Evolutionary conservation across 2,113 vertebrate species (phyloP), one percentile per base, ranked within the genome.

Genomic region (Daubentonia madagascariensis): DNA sequence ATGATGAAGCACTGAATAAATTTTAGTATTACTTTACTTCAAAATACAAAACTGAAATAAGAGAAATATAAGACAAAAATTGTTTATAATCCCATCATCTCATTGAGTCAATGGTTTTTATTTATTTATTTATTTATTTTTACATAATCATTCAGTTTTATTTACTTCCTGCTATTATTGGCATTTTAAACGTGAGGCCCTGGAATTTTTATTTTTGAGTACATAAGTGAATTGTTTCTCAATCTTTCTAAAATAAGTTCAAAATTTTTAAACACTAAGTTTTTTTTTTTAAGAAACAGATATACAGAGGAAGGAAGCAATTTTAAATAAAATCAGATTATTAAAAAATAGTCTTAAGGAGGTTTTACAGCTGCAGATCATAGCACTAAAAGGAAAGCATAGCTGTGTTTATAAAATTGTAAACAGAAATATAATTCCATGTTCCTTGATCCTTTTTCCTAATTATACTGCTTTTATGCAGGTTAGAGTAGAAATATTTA

Each of bases 401-500:
- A 76, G 7, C 81, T 37, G 8, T 96, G 70, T 96, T 97, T 96
- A 6, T 59, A 96, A 98, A 98, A 98, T 79, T 96, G 73, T 97
- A 96, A 98, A 98, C 97, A 98, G 96, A 97, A 97, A 98, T 97
- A 63, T 96, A 98, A 98, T 98, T 91, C 95, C 72, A 75, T 70
- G 83, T 40, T 96, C n/a, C 57, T 57, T 94, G 70, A 43, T 75
- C 43, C 79, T 95, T 98, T 98, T 93, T 96, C 97, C 70, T 97
- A 98, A 98, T 98, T 96, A 97, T 57, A 96, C 79, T 84, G 84
- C 96, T 98, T 98, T 98, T 68, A 75, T 35, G 23, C 88, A 98
- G 95, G 96, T 96, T 91, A 79, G 85, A 98, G 84, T 98, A 97
- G 97, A 98, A 98, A 98, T 98, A 98, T 99, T 98, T 98, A 98